phyloP scores from a whole-genome alignment of 1,140 invertebrate species.

The Drosophila gunungcola region DNA sequence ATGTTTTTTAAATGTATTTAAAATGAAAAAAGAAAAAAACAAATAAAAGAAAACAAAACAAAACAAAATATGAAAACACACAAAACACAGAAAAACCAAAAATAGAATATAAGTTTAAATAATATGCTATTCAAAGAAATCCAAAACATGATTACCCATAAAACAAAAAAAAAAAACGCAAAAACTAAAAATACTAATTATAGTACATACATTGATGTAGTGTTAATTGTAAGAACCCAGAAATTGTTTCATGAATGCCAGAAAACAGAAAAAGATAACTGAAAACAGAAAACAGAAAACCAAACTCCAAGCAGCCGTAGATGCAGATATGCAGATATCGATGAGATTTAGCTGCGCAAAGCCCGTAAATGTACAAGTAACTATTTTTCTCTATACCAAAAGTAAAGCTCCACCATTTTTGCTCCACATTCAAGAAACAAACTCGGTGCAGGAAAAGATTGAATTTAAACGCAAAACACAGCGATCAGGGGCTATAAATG shows the following conservation, averaged over 20 bases:
- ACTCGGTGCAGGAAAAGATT: constrained; percentile 61
- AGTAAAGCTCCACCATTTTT: constrained; percentile 77
- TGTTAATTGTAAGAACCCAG: constrained; percentile 72
- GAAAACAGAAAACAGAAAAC: constrained; percentile 36
- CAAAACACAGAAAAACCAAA: constrained; percentile 51
- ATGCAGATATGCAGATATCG: constrained; percentile 41
- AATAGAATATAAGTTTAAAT: constrained; percentile 56
- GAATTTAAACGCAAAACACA: constrained; percentile 28
- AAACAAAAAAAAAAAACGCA: constrained; percentile 45
- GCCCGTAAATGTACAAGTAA: constrained; percentile 75
- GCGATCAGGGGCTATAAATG: constrained; percentile 26
- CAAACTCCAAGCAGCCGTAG: constrained; percentile 42
- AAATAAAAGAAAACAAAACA: constrained; percentile 24
- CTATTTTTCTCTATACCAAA: constrained; percentile 78
- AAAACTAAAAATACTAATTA: constrained; percentile 83
- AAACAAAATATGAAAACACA: constrained; percentile 27
- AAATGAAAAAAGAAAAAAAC: constrained; percentile 37
- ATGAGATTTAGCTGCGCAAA: constrained; percentile 31
- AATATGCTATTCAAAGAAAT: constrained; percentile 84
- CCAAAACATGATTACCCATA: constrained; percentile 83
- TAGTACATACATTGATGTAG: constrained; percentile 84
- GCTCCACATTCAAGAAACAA: constrained; percentile 70
- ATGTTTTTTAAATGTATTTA: constrained; percentile 74
- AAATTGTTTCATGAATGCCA: constrained; percentile 74
- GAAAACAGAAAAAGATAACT: constrained; percentile 47